Evolutionary conservation across 2,113 vertebrate species (phyloP), one percentile per base, ranked within the genome.

Genomic region (Petrocephalus zakoni): DNA sequence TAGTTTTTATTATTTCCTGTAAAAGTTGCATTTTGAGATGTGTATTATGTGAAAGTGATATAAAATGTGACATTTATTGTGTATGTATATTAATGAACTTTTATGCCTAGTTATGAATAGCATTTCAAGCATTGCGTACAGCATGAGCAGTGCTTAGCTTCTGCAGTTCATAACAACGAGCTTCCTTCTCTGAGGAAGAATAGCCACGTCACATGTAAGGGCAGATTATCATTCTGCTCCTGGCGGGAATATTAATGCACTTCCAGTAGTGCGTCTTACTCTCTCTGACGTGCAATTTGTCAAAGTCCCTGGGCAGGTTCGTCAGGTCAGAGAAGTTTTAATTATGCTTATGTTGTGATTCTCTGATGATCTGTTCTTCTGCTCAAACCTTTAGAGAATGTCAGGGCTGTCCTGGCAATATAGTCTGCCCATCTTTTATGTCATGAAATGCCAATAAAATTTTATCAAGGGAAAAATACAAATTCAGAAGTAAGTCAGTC

Each of bases 201-300:
- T 34, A 49, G n/a, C 56, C 22, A n/a, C 42, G 47, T 82, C 37
- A 82, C 53, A 37, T 19, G 84, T 89, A 58, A 90, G 81, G 72
- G 46, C 19, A 83, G 51, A 89, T 90, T 88, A 88, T 86, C 56
- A 89, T 58, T 91, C 87, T 89, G 87, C 90, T 85, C 85, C 89
- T 87, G 72, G 52, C 82, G 84, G 75, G 88, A 88, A 90, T 90
- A 87, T 91, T 90, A 92, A 91, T 91, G 86, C 22, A 85, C 89
- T 56, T 91, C 88, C 84, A 89, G 46, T 47, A 56, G 84, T n/a
- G 89, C 83, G 84, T 84, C 72, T 81, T 88, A 56, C 83, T 53
- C 75, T 90, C 89, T 68, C 84, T 86, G 87, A 91, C 88, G 89
- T 90, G 91, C 87, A 93, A 92, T 93, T 92, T 91, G 90, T 91